Percentiles rank a stretch among this genome's conserved stretches.
Evolutionary conservation across 1,140 invertebrate species (phyloP).

Genomic region (Leptopilina boulardi): DNA sequence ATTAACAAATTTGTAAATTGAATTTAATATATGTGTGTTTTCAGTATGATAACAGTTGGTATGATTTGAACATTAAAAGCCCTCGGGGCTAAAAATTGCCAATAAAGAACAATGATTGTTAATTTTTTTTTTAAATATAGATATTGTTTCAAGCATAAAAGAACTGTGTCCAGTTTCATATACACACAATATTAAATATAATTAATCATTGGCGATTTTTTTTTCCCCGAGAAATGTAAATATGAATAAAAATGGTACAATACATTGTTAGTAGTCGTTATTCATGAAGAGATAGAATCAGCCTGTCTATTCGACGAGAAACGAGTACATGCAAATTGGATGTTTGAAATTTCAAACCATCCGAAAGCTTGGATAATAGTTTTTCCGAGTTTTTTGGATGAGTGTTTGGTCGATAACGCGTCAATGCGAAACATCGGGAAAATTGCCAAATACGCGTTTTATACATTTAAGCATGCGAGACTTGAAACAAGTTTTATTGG

Average conservation of each 20-base stretch:
- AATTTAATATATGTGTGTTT: too few species aligned
- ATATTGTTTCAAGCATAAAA: too few species aligned
- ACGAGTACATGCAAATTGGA: slow-evolving; percentile 30
- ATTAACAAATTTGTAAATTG: too few species aligned
- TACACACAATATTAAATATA: not conserved
- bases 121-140: too few species aligned
- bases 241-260: slow-evolving; percentile 3
- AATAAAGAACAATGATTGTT: too few species aligned
- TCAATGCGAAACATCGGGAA: slow-evolving; percentile 23
- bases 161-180: not conserved
- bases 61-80: too few species aligned
- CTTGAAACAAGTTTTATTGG: slow-evolving; percentile 9
- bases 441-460: slow-evolving; percentile 12
- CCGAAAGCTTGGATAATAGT: slow-evolving; percentile 14
- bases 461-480: slow-evolving; percentile 8
- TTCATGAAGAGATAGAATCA: slow-evolving; percentile 9
- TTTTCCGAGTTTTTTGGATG: slow-evolving; percentile 24
- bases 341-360: slow-evolving; percentile 31
- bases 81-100: too few species aligned
- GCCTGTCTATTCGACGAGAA: slow-evolving; percentile 16
- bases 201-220: not conserved
- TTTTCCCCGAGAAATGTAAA: not conserved
- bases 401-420: slow-evolving; percentile 31
- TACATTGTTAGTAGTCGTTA: slow-evolving; percentile 16
- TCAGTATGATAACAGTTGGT: too few species aligned